Conservation (phyloP, 1,140 invertebrate species). For the Mylabris phalerata region DNA sequence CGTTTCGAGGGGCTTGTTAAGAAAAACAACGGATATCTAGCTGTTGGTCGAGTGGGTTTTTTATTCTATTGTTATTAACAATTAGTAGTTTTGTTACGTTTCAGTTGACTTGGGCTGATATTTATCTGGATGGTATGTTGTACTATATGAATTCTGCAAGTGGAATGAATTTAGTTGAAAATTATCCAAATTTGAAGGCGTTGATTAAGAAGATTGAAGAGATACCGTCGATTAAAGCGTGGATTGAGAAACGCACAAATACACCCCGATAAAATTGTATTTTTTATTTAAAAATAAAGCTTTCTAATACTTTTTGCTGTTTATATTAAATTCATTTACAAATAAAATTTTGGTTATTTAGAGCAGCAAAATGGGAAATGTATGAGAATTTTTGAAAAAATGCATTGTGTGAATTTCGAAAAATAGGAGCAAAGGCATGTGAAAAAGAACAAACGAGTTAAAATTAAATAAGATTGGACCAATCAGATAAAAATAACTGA, state of each 20-base stretch:
- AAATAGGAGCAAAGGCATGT: too few relatives aligned
- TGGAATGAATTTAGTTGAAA: constrained; percentile 49
- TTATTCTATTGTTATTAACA: not conserved
- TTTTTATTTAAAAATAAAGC: too few relatives aligned
- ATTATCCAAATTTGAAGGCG: constrained; percentile 50
- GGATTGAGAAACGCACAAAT: constrained; percentile 54
- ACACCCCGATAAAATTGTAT: constrained; percentile 36
- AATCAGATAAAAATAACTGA: too few relatives aligned
- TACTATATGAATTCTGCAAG: constrained; percentile 54
- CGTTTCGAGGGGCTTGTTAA: constrained; percentile 37
- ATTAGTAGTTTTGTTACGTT: constrained; percentile 21
- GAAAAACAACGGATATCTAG: constrained; percentile 41
- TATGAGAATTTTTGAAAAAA: too few relatives aligned
- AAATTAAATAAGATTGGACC: too few relatives aligned
- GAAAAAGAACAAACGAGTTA: too few relatives aligned
- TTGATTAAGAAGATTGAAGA: constrained; percentile 48
- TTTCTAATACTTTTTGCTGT: too few relatives aligned
- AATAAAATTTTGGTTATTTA: too few relatives aligned
- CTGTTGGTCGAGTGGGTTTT: constrained; percentile 33
- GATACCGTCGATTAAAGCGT: constrained; percentile 54
- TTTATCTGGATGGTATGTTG: constrained; percentile 52
- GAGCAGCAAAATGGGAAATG: too few relatives aligned
- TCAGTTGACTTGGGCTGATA: constrained; percentile 59
- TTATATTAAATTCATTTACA: too few relatives aligned
- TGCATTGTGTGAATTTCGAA: too few relatives aligned